Percentiles rank a stretch among this genome's conserved stretches.
Evolutionary conservation across 1,140 invertebrate species (phyloP).

Genomic region (Ectropis grisescens): DNA sequence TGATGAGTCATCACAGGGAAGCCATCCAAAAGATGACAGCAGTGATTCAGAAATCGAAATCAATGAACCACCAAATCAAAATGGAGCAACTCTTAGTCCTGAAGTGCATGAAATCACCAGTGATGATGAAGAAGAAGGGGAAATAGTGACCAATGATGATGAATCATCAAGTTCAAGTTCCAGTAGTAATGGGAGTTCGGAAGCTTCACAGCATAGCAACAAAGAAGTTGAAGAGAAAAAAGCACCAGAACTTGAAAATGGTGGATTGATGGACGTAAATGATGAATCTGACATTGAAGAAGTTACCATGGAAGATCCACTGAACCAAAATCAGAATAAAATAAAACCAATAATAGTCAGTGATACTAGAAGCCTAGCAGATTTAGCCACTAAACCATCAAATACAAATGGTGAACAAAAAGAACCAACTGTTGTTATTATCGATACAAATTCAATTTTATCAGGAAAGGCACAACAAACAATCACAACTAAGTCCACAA

Average conservation of each 20-base stretch:
- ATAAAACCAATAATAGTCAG: conserved; percentile 78
- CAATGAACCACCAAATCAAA: conserved; percentile 45
- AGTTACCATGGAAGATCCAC: conserved; percentile 76
- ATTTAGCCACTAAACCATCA: conserved; percentile 35
- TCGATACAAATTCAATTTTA: conserved; percentile 59
- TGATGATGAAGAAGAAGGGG: conserved; percentile 54
- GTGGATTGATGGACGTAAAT: conserved; percentile 72
- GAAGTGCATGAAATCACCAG: conserved; percentile 62
- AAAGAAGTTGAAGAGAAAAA: conserved; percentile 75
- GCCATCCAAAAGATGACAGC: conserved; percentile 57
- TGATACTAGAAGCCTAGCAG: conserved; percentile 61
- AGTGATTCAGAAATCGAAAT: conserved; percentile 40
- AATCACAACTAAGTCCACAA: conserved; percentile 29
- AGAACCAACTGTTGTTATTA: conserved; percentile 58
- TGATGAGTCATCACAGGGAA: conserved; percentile 62
- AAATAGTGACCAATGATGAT: conserved; percentile 52
- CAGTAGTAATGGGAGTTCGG: conserved; percentile 55
- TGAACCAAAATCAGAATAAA: conserved; percentile 65
- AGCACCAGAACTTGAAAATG: conserved; percentile 74
- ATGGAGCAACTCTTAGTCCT: conserved; percentile 44
- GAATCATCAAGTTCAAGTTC: conserved; percentile 57
- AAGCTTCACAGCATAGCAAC: conserved; percentile 74
- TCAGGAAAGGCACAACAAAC: conserved; percentile 43
- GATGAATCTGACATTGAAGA: conserved; percentile 68
- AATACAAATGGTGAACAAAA: conserved; percentile 64